Percentiles rank a stretch among this genome's conserved stretches.
Conservation (phyloP, 2,113 vertebrate genomes). For the Antechinus stuartii region DNA sequence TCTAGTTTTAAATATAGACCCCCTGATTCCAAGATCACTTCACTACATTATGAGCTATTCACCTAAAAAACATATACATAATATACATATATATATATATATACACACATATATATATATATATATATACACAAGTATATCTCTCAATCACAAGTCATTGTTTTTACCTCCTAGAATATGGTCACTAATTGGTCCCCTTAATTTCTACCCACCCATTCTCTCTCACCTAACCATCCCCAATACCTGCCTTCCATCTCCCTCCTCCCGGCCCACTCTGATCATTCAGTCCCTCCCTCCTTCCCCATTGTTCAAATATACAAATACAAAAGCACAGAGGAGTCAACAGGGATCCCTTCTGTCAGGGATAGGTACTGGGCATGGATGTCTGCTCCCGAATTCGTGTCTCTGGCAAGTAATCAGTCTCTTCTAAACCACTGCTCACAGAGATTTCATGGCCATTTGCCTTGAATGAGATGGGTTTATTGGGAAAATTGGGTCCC, state of each 20-base stretch:
- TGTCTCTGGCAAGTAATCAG: background rate
- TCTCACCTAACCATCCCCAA: background rate
- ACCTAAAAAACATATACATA: background rate
- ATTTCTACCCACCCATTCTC: background rate
- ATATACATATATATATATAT: too few species aligned
- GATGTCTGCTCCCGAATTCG: background rate
- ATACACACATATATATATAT: too few species aligned
- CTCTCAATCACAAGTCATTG: background rate
- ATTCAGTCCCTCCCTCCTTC: background rate
- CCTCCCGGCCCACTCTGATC: background rate
- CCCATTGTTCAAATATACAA: background rate
- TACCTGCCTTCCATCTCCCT: background rate
- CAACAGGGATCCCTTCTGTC: background rate
- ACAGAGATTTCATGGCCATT: slow-evolving; percentile 4
- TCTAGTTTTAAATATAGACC: background rate
- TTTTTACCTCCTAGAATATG: background rate
- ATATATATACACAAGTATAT: too few species aligned
- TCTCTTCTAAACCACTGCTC: background rate
- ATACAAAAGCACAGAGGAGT: background rate
- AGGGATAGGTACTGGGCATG: background rate
- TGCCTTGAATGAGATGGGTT: background rate
- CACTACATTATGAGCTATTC: background rate
- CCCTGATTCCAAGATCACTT: background rate
- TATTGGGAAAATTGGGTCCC: background rate
- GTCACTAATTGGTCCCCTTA: background rate